These are phyloP conservation scores for Paratilapia polleni DNA, from an alignment of 2,113 vertebrate species.

Conservation along the genomic window DNA sequence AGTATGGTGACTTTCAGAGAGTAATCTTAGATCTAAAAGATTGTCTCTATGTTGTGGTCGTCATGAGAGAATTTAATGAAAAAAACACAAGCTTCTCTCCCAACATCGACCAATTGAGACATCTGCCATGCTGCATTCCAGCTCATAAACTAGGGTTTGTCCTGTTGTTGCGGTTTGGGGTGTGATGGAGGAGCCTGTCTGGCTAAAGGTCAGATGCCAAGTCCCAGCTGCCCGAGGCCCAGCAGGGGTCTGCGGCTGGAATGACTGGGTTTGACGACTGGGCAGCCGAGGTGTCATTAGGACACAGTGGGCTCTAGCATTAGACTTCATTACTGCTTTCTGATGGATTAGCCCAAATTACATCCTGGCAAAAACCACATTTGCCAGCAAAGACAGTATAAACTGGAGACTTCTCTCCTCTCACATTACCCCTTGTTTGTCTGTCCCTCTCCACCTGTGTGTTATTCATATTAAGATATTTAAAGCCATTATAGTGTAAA, in stretches of 20 bases:
- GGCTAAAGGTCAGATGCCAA: slow-evolving; percentile 61
- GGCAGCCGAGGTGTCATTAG: slow-evolving; percentile 73
- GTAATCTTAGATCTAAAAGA: background rate
- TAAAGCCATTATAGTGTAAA: slow-evolving; percentile 38
- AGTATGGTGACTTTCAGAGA: background rate
- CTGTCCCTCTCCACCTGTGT: background rate
- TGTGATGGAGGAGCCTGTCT: slow-evolving; percentile 64
- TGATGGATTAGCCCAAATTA: slow-evolving; percentile 78
- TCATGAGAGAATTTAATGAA: background rate
- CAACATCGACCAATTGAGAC: background rate
- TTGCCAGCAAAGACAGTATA: slow-evolving; percentile 51
- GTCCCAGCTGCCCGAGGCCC: slow-evolving; percentile 65
- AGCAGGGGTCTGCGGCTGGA: slow-evolving; percentile 49
- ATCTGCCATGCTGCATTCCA: background rate
- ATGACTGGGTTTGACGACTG: slow-evolving; percentile 33
- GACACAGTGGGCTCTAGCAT: slow-evolving; percentile 74
- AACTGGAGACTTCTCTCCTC: slow-evolving; percentile 26
- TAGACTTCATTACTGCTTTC: slow-evolving; percentile 79
- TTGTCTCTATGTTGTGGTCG: background rate
- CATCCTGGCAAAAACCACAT: slow-evolving; percentile 64
- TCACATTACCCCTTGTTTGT: background rate
- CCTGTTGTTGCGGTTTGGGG: slow-evolving; percentile 19
- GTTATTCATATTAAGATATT: slow-evolving; percentile 30
- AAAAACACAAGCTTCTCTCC: background rate
- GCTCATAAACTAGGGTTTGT: background rate